These are phyloP conservation scores for Reticulitermes speratus DNA, from an alignment of 1,140 invertebrate genomes.

Conservation along the genomic window DNA sequence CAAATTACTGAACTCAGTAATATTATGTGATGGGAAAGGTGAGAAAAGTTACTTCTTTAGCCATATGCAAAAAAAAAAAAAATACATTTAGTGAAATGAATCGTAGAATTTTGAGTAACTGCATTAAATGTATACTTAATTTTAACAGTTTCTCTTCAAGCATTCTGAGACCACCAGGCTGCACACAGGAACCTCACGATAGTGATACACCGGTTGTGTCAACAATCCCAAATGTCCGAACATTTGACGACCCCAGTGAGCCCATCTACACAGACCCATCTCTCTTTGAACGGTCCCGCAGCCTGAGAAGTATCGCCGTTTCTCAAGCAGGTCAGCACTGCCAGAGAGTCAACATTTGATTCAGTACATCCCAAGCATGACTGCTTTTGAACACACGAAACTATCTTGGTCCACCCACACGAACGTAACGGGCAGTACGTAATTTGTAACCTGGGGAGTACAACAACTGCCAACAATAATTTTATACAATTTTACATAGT, in stretches of 20 bases:
- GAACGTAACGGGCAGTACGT: background rate
- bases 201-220: background rate
- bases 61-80: too few species aligned
- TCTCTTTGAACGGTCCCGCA: constrained; percentile 78
- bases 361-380: background rate
- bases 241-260: constrained; percentile 74
- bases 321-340: constrained; percentile 34
- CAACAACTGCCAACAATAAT: background rate
- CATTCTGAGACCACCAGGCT: background rate
- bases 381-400: background rate
- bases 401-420: background rate
- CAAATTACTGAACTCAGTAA: too few species aligned
- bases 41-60: too few species aligned
- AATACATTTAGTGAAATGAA: too few species aligned
- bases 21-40: too few species aligned
- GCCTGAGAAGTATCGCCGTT: constrained; percentile 55
- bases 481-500: background rate
- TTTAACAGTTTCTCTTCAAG: constrained; percentile 4
- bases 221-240: background rate
- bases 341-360: constrained; percentile 13
- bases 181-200: background rate
- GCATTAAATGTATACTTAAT: background rate
- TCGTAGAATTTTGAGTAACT: background rate
- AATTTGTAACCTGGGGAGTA: background rate
- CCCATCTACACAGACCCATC: constrained; percentile 92